phyloP scores from a whole-genome alignment of 2,888 invertebrate species.

The Drosophila suboccidentalis region DNA sequence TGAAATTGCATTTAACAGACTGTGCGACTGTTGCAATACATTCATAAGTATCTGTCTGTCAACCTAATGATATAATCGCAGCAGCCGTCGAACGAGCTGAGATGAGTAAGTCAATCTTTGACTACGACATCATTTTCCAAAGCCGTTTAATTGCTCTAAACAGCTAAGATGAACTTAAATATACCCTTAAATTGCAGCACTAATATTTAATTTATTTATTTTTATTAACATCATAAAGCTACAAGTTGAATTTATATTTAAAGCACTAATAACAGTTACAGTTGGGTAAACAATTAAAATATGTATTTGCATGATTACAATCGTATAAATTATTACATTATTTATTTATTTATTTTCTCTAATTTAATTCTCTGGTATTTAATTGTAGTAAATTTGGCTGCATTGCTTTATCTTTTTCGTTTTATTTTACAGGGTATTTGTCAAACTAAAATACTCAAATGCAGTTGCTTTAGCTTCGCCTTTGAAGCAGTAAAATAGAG shows the following conservation, averaged over 20 bases:
- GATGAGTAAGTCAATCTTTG: constrained; percentile 53
- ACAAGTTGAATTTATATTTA: too few species aligned
- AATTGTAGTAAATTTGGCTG: too few species aligned
- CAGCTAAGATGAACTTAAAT: constrained; percentile 11
- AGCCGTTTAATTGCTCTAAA: constrained; percentile 61
- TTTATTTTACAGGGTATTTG: background rate
- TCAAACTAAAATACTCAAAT: background rate
- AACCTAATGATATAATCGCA: constrained; percentile 51
- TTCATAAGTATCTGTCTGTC: constrained; percentile 3
- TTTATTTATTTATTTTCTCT: too few species aligned
- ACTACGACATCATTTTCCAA: constrained; percentile 47
- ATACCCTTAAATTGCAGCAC: constrained; percentile 12
- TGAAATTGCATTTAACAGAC: constrained; percentile 28
- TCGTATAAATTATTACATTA: too few species aligned
- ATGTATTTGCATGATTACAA: too few species aligned
- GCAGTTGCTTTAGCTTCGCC: constrained; percentile 8
- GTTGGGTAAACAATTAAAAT: too few species aligned
- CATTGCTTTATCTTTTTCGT: too few species aligned
- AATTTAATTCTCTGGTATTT: too few species aligned
- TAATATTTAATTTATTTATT: too few species aligned
- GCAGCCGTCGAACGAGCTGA: constrained; percentile 50
- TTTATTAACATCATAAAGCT: too few species aligned
- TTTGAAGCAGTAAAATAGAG: constrained; percentile 14
- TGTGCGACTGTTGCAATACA: constrained; percentile 1
- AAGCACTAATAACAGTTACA: too few species aligned